Conservation (phyloP, 2,888 invertebrate species). For the Drosophila planitibia region DNA sequence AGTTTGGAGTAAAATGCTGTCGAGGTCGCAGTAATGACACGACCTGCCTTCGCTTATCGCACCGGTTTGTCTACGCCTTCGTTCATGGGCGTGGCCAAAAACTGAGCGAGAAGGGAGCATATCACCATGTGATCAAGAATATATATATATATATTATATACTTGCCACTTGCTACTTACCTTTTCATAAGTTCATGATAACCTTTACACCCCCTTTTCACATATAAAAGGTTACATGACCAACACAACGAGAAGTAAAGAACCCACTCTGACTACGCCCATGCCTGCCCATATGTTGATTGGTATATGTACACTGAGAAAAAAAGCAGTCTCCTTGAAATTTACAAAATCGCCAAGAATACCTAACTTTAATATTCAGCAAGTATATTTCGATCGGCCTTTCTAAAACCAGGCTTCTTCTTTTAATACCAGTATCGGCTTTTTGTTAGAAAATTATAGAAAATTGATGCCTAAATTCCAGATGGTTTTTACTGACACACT, state of each 20-base stretch:
- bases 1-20: constrained; percentile 11
- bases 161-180: not conserved
- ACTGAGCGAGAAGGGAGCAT: not conserved
- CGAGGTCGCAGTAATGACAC: constrained; percentile 44
- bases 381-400: not conserved
- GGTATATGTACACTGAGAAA: not conserved
- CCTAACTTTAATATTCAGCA: not conserved
- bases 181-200: not conserved
- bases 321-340: not conserved
- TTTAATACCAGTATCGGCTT: not conserved
- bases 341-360: not conserved
- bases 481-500: not conserved
- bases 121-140: not conserved
- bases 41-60: constrained; percentile 43
- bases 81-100: not conserved
- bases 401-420: not conserved
- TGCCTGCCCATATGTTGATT: not conserved
- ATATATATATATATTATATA: not conserved
- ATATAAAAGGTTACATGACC: no score
- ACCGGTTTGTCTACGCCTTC: constrained; percentile 18
- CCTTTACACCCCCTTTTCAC: not conserved
- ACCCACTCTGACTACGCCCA: no score
- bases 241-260: no score
- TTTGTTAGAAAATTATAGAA: no score
- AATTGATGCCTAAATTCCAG: no score